Percentiles rank a stretch among this genome's conserved stretches.
Evolutionary conservation across 2,888 invertebrate genomes (phyloP).

Genomic region (Perithous albicinctus): DNA sequence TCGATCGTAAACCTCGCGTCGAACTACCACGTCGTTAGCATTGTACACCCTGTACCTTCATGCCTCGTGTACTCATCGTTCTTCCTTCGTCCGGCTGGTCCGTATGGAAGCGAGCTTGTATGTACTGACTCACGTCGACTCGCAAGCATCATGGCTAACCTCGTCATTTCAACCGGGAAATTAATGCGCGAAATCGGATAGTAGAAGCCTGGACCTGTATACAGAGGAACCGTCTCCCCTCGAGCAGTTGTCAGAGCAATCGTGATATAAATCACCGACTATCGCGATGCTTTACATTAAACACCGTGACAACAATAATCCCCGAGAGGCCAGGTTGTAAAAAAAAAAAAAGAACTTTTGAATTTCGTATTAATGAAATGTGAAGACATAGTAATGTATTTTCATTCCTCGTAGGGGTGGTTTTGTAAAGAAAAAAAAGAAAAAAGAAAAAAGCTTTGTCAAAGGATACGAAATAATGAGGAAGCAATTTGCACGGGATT

Average conservation of each 20-base stretch:
- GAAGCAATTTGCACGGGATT: no score
- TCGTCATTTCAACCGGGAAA: constrained; percentile 54
- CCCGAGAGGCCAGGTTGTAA: background rate
- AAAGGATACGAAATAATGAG: no score
- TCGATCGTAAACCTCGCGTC: constrained; percentile 32
- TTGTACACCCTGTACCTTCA: constrained; percentile 41
- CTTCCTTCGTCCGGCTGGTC: constrained; percentile 26
- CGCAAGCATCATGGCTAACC: constrained; percentile 32
- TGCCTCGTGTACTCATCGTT: constrained; percentile 51
- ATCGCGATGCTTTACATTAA: background rate
- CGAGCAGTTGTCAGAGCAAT: constrained; percentile 4
- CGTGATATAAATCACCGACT: constrained; percentile 24
- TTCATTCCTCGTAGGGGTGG: no score
- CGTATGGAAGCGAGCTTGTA: constrained; percentile 40
- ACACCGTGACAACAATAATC: background rate
- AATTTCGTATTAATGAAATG: background rate
- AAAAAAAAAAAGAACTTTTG: background rate
- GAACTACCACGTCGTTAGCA: constrained; percentile 49
- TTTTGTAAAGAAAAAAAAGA: no score
- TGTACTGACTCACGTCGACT: constrained; percentile 29
- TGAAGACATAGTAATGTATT: no score
- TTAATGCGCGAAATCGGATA: constrained; percentile 63
- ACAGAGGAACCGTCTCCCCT: background rate
- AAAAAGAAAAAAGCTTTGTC: no score
- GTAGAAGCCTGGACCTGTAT: background rate